Evolutionary conservation across 1,140 invertebrate genomes (phyloP), one percentile per base, ranked within the genome.

Genomic region (Platyura marginata): DNA sequence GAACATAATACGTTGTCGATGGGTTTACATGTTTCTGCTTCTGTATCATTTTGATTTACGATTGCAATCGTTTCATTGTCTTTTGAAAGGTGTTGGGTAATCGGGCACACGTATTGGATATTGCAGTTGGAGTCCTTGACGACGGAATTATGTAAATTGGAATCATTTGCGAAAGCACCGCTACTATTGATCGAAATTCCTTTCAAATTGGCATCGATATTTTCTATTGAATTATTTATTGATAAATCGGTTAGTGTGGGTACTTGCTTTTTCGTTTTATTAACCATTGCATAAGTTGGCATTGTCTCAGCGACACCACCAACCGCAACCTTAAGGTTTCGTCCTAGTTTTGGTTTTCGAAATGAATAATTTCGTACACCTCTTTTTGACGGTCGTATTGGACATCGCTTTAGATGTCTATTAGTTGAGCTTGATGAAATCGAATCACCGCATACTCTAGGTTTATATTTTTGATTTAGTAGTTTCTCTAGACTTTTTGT

Each of bases 401-500:
- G 25, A 29, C 13, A 29, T n/a, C n/a, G n/a, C 25, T 29, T 29
- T 6, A 29, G 25, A 29, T 29, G 25, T 29, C 13, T n/a, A n/a
- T n/a, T n/a, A n/a, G n/a, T n/a, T n/a, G n/a, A n/a, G n/a, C n/a
- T n/a, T n/a, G n/a, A n/a, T n/a, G n/a, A n/a, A n/a, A n/a, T n/a
- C n/a, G n/a, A n/a, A n/a, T n/a, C n/a, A n/a, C n/a, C n/a, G n/a
- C n/a, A n/a, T n/a, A n/a, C n/a, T n/a, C n/a, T n/a, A n/a, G n/a
- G n/a, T n/a, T n/a, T n/a, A n/a, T n/a, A n/a, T 13, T 29, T 29
- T 13, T 13, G 6, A 20, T 38, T 18, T 23, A 22, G 22, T 21
- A 37, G 37, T n/a, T 41, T 33, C 25, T 45, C 33, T 6, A 45
- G 11, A 22, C 35, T 16, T 16, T 45, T 45, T 37, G 41, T 43